Conservation (phyloP, 2,113 vertebrate genomes). For the Brachypodius melanocephalos region DNA sequence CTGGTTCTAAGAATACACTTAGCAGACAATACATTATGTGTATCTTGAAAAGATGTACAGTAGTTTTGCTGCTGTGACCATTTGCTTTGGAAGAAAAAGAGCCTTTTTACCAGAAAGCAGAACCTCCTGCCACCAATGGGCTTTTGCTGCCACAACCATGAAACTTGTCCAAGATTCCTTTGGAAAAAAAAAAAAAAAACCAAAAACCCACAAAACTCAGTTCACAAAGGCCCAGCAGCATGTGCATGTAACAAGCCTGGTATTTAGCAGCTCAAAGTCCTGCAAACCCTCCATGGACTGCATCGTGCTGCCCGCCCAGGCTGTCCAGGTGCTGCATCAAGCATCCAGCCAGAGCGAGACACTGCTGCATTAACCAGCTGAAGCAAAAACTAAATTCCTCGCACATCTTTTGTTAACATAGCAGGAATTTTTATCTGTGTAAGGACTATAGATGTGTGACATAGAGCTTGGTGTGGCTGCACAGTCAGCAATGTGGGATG, state of each 20-base stretch:
- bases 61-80: neutral
- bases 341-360: neutral
- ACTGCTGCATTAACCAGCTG: neutral
- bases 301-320: rapidly evolving
- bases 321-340: neutral
- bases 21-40: neutral
- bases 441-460: neutral
- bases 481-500: neutral
- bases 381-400: neutral
- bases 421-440: neutral
- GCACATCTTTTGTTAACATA: neutral
- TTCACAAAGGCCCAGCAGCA: neutral
- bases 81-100: neutral
- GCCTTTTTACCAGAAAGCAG: neutral
- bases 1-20: neutral
- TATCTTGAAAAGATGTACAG: neutral
- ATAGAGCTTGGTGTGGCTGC: neutral
- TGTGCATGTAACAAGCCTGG: neutral
- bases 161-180: neutral
- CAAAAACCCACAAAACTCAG: neutral
- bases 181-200: neutral
- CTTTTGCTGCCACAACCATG: neutral
- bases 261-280: neutral
- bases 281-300: neutral
- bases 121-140: neutral